Conservation (phyloP, 1,140 invertebrate genomes). For the Orius insidiosus region DNA sequence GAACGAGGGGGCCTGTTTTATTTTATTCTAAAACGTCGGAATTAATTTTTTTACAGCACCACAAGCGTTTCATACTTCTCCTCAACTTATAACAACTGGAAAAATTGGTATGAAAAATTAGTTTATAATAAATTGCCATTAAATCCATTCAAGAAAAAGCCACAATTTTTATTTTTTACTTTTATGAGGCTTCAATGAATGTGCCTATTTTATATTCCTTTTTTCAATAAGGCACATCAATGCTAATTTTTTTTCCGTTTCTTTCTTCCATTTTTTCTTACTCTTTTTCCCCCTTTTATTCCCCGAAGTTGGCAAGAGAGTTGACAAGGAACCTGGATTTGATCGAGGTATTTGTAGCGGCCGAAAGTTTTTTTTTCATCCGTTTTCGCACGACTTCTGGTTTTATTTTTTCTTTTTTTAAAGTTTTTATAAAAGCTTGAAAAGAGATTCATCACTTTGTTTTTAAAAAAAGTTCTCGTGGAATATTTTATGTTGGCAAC, state of each 20-base stretch:
- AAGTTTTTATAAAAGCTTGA: too few relatives aligned
- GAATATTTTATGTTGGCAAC: too few relatives aligned
- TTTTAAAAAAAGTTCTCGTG: too few relatives aligned
- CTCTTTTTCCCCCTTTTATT: slow-evolving; percentile 12
- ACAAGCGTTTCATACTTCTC: slow-evolving; percentile 69
- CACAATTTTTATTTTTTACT: neutral
- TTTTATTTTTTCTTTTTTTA: too few relatives aligned
- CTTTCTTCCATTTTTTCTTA: slow-evolving; percentile 10
- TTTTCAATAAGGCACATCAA: neutral
- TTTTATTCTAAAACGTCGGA: too few relatives aligned
- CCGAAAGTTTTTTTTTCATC: neutral
- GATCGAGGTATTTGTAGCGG: slow-evolving; percentile 20
- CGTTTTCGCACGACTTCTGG: too few relatives aligned
- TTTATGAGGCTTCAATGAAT: neutral
- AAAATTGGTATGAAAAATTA: slow-evolving; percentile 42
- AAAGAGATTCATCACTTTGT: too few relatives aligned
- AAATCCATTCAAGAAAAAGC: neutral
- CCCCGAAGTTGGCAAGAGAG: slow-evolving; percentile 30
- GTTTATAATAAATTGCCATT: neutral
- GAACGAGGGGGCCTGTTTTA: too few relatives aligned
- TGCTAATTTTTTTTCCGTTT: slow-evolving; percentile 6
- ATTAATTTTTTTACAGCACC: slow-evolving; percentile 39
- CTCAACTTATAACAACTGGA: slow-evolving; percentile 71
- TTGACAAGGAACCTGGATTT: slow-evolving; percentile 29
- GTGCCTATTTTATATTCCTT: slow-evolving; percentile 1